These are phyloP conservation scores for Drosophila ficusphila DNA, from an alignment of 1,140 invertebrate species.

Conservation along the genomic window DNA sequence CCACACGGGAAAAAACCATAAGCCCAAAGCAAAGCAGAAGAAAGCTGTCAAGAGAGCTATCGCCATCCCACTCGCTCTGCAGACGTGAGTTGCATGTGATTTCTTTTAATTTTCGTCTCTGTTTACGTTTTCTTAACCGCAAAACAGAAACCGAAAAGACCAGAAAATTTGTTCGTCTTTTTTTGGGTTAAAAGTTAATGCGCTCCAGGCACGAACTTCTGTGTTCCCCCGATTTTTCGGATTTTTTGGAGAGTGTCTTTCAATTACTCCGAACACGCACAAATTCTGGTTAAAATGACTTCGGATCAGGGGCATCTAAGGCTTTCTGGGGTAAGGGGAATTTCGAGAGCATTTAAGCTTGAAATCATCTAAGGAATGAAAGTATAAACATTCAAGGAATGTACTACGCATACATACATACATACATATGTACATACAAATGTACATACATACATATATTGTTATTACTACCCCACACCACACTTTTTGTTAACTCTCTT, in stretches of 20 bases:
- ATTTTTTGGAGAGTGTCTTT: conserved; percentile 50
- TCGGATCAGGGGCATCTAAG: not conserved
- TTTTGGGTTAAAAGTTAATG: conserved; percentile 73
- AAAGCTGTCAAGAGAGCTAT: conserved; percentile 46
- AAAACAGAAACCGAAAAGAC: conserved; percentile 39
- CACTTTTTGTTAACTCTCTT: no score
- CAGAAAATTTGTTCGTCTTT: conserved; percentile 40
- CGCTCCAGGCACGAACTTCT: conserved; percentile 56
- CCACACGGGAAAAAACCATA: conserved; percentile 15
- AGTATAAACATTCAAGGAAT: no score
- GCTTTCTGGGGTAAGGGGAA: not conserved
- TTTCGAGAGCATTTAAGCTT: no score
- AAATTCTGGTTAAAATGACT: conserved; percentile 9
- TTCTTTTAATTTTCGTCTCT: conserved; percentile 67
- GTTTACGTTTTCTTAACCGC: conserved; percentile 65
- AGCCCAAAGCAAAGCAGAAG: conserved; percentile 20
- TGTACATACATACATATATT: no score
- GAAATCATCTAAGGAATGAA: no score
- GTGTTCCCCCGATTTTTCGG: conserved; percentile 14
- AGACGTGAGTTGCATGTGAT: conserved; percentile 78
- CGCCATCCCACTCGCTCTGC: conserved; percentile 40
- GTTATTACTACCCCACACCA: no score
- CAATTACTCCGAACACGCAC: conserved; percentile 58
- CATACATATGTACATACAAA: no score
- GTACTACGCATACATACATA: no score